phyloP scores from a whole-genome alignment of 2,113 vertebrate species.

The Dipodomys spectabilis region DNA sequence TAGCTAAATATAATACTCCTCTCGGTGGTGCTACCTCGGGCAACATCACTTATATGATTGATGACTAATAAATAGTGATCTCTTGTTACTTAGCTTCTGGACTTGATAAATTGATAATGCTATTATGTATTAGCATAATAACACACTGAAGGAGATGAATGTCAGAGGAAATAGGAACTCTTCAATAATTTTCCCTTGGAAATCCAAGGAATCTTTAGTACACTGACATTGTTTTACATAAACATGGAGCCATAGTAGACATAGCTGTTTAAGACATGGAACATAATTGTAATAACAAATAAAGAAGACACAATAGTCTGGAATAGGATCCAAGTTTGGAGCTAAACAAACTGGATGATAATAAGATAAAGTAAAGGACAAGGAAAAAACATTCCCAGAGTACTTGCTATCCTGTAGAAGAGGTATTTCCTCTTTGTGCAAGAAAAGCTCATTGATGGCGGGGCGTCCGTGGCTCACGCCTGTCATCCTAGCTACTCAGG shows the following conservation, averaged over 20 bases:
- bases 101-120: constrained; percentile 7
- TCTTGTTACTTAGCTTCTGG: background rate
- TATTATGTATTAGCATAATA: background rate
- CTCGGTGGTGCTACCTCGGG: background rate
- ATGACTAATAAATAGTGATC: background rate
- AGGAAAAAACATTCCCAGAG: constrained; percentile 26
- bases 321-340: background rate
- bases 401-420: background rate
- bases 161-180: background rate
- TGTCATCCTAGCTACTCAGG: too few species aligned
- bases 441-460: background rate
- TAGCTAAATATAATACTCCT: background rate
- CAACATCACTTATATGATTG: background rate
- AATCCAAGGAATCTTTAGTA: background rate
- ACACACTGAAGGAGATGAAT: background rate
- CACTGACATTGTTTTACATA: constrained; percentile 5
- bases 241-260: background rate
- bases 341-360: constrained; percentile 65
- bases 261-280: constrained; percentile 64
- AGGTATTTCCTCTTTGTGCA: constrained; percentile 19
- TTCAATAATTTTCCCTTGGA: constrained; percentile 24
- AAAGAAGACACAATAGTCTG: constrained; percentile 45
- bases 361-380: constrained; percentile 24
- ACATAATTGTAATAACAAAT: constrained; percentile 14
- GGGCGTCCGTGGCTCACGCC: too few species aligned